Evolutionary conservation across 2,888 invertebrate genomes (phyloP), one percentile per base, ranked within the genome.

Genomic region (Tachina fera): DNA sequence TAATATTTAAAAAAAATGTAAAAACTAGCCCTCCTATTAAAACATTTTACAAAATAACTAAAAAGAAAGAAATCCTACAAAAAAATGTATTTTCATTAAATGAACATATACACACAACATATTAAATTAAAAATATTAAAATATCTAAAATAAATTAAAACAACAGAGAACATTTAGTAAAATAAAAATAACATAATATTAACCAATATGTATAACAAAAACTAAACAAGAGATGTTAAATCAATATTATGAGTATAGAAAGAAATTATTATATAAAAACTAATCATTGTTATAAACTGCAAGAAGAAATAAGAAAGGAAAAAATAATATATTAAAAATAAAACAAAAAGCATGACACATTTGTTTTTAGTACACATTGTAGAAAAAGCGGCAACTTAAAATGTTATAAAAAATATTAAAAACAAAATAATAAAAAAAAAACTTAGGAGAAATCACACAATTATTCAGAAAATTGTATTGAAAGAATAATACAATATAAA

Each of bases 361-460:
- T 86, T 86, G 86, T 86, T 86, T 86, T 86, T 86, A 86, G 86
- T 86, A 86, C 86, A 86, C 86, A 86, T 83, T 86, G 86, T 86
- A 86, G 86, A 80, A 81, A 81, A 83, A 86, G 86, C 83, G 86
- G 86, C 86, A 86, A 83, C 83, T 86, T 86, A 86, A 86, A 80
- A 86, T 83, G 86, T 86, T 86, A 83, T 78, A 81, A 81, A 71
- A 72, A 70, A 19, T 6, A 70, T 61, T 47, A 16, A 63, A 9
- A 67, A 70, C 72, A 53, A 13, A 60, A 80, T n/a, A 81, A 74
- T 8, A 19, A 70, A 75, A 71, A 74, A 63, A 74, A 77, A 74
- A 83, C 56, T 39, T 86, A 80, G 79, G 86, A 80, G 83, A 83
- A 72, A 76, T 76, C 82, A 85, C 83, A 80, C 79, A 86, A 86